Percentiles rank a stretch among this genome's conserved stretches.
These are phyloP conservation scores for Cololabis saira DNA, from an alignment of 2,113 vertebrate genomes.

Conservation along the genomic window DNA sequence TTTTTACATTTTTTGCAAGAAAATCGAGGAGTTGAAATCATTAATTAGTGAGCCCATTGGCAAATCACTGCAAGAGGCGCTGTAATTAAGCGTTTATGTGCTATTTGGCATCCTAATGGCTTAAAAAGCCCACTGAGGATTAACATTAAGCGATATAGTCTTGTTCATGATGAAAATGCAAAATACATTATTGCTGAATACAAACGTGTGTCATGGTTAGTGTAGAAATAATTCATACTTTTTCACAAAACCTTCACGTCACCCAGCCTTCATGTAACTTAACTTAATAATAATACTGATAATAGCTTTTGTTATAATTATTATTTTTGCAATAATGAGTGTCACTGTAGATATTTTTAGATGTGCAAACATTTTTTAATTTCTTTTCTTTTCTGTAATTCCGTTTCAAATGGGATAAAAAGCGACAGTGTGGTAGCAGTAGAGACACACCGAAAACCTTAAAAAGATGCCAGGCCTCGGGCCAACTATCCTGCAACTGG, in stretches of 20 bases:
- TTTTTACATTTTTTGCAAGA: slow-evolving; percentile 46
- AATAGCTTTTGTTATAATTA: neutral
- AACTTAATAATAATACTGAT: neutral
- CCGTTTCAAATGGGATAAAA: slow-evolving; percentile 8
- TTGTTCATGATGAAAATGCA: slow-evolving; percentile 58
- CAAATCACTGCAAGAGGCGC: slow-evolving; percentile 63
- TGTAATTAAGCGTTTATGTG: slow-evolving; percentile 79
- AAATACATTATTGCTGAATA: slow-evolving; percentile 57
- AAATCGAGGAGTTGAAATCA: slow-evolving; percentile 47
- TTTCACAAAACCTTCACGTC: slow-evolving; percentile 15
- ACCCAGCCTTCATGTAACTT: neutral
- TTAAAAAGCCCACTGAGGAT: slow-evolving; percentile 72
- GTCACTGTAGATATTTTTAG: too few relatives aligned
- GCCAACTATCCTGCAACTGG: slow-evolving; percentile 27
- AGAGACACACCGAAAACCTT: neutral
- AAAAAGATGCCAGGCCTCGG: slow-evolving; percentile 39
- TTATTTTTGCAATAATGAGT: too few relatives aligned
- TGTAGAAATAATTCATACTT: slow-evolving; percentile 5
- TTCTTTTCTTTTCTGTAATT: neutral
- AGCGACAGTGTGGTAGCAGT: neutral
- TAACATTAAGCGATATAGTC: slow-evolving; percentile 61
- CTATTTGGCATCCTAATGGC: slow-evolving; percentile 72
- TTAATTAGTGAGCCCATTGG: slow-evolving; percentile 81
- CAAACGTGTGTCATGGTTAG: slow-evolving; percentile 20
- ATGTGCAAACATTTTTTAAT: neutral